Evolutionary conservation across 2,797 vertebrate genomes (phyloP).

Genomic region (Oryzias dopingdopingensis): DNA sequence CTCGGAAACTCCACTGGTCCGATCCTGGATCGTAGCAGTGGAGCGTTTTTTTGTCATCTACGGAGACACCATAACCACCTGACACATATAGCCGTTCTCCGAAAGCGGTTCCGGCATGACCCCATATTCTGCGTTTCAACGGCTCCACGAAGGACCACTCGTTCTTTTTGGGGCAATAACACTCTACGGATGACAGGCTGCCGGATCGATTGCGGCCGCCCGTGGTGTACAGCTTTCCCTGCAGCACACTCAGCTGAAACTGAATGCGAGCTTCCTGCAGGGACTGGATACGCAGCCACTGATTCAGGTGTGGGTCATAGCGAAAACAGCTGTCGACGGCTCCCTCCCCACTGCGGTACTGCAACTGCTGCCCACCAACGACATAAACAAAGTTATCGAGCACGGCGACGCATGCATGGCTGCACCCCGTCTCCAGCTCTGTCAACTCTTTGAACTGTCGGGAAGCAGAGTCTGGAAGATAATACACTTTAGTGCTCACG

Average conservation of each 20-base stretch:
- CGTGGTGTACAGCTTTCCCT: conserved; percentile 87
- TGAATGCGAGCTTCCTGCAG: conserved; percentile 96
- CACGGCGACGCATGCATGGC: conserved; percentile 91
- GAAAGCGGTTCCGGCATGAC: conserved; percentile 86
- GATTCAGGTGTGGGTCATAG: conserved; percentile 91
- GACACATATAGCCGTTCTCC: conserved; percentile 88
- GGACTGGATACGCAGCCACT: conserved; percentile 90
- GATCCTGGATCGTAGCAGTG: conserved; percentile 86
- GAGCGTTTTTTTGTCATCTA: conserved; percentile 93
- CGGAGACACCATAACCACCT: conserved; percentile 91
- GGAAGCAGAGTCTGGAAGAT: conserved; percentile 76
- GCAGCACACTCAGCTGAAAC: conserved; percentile 89
- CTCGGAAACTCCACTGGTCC: conserved; percentile 91
- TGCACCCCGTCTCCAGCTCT: conserved; percentile 91
- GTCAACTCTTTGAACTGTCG: conserved; percentile 93
- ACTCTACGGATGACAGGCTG: conserved; percentile 91
- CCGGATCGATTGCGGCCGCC: conserved; percentile 94
- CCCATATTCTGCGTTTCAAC: conserved; percentile 94
- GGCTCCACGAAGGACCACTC: conserved; percentile 90
- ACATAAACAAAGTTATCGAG: conserved; percentile 95
- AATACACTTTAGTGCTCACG: conserved; percentile 88
- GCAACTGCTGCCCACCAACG: conserved; percentile 91
- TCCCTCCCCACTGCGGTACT: conserved; percentile 95
- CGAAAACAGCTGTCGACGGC: conserved; percentile 89
- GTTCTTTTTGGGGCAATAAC: conserved; percentile 90